These are phyloP conservation scores for Pristiophorus japonicus DNA, from an alignment of 2,113 vertebrate genomes.

Conservation along the genomic window DNA sequence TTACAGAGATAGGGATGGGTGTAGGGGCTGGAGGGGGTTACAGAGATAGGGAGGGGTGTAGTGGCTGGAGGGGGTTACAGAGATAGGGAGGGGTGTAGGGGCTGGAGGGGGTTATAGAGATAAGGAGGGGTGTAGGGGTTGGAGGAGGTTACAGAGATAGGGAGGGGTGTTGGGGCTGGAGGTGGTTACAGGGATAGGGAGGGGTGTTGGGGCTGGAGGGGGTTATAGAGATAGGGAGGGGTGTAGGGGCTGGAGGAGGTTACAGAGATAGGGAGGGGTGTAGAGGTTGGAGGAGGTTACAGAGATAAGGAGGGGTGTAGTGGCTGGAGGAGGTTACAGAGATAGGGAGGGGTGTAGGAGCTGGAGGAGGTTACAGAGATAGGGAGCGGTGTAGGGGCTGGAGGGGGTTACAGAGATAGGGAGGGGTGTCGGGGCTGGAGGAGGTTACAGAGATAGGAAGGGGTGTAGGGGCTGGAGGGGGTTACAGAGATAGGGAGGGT, in stretches of 20 bases:
- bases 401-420: not conserved
- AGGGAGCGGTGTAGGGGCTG: not conserved
- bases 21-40: not conserved
- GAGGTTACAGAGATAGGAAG: not conserved
- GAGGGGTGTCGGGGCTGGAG: no score
- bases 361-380: no score
- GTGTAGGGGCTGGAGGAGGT: not conserved
- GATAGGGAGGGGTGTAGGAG: no score
- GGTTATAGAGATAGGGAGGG: not conserved
- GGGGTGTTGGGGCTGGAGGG: no score
- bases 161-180: not conserved
- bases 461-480: not conserved
- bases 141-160: no score
- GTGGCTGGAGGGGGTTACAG: no score
- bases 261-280: no score
- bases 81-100: not conserved
- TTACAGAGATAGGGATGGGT: not conserved
- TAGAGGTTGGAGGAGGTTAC: no score
- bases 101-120: not conserved
- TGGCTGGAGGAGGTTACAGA: not conserved
- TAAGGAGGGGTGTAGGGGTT: no score
- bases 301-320: not conserved
- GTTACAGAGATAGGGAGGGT: no score
- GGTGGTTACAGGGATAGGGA: not conserved
- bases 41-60: no score